Percentiles rank a stretch among this genome's conserved stretches.
These are phyloP conservation scores for Ursus arctos DNA, from an alignment of 2,113 vertebrate species.

Conservation along the genomic window DNA sequence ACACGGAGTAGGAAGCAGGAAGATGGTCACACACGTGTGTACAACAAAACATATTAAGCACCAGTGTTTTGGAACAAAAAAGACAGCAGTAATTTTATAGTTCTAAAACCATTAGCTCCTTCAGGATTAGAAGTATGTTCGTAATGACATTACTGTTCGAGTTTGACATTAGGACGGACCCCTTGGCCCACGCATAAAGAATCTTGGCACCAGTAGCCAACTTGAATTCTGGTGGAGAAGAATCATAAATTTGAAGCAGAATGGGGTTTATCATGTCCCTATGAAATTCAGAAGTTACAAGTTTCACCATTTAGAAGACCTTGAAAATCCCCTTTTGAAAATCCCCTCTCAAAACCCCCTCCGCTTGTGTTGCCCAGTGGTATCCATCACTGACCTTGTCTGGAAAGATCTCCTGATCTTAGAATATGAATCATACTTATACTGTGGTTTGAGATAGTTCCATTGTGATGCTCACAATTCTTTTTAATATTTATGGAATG, in stretches of 20 bases:
- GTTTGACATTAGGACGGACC: background rate
- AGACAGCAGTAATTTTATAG: background rate
- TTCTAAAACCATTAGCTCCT: background rate
- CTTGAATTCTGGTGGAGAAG: background rate
- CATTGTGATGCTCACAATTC: slow-evolving; percentile 85
- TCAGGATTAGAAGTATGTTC: background rate
- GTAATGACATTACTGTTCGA: background rate
- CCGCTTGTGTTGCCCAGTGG: slow-evolving; percentile 6
- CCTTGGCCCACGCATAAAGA: background rate
- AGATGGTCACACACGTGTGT: background rate
- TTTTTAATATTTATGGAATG: slow-evolving; percentile 88
- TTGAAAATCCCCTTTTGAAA: slow-evolving; percentile 1
- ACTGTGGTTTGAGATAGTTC: slow-evolving; percentile 79
- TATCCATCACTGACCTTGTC: slow-evolving; percentile 46
- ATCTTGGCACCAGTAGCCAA: background rate
- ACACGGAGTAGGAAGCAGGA: background rate
- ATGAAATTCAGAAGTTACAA: background rate
- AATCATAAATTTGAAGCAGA: slow-evolving; percentile 6
- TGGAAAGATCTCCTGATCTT: slow-evolving; percentile 72
- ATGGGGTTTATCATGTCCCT: background rate
- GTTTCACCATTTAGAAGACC: slow-evolving; percentile 5
- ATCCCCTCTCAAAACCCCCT: background rate
- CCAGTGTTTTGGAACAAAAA: background rate
- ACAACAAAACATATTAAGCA: background rate
- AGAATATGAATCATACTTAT: slow-evolving; percentile 73